Conservation (phyloP, 1,140 invertebrate species). For the Plodia interpunctella region DNA sequence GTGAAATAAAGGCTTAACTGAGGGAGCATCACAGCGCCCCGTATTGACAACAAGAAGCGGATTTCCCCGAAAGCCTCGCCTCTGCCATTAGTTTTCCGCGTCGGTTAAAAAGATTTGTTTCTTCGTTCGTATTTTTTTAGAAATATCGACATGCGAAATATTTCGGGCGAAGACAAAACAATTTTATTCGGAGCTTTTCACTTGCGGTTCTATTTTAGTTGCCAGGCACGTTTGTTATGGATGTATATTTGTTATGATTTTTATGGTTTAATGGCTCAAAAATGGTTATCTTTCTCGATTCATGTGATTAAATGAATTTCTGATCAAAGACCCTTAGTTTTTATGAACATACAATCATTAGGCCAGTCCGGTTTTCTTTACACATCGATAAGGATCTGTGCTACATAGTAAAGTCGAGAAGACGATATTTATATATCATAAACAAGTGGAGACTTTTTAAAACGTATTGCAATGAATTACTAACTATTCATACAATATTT, state of each 20-base stretch:
- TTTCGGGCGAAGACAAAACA: conserved; percentile 51
- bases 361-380: too few relatives aligned
- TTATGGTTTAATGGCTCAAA: too few relatives aligned
- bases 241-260: too few relatives aligned
- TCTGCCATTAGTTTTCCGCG: conserved; percentile 74
- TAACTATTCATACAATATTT: conserved; percentile 10
- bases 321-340: too few relatives aligned
- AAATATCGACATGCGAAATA: conserved; percentile 68
- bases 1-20: conserved; percentile 73
- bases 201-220: neutral
- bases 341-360: too few relatives aligned
- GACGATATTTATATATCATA: too few relatives aligned
- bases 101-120: conserved; percentile 74
- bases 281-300: too few relatives aligned
- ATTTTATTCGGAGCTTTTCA: conserved; percentile 1
- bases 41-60: conserved; percentile 76
- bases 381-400: too few relatives aligned
- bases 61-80: conserved; percentile 73
- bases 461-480: neutral
- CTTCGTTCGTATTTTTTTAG: conserved; percentile 58
- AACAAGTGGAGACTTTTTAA: neutral
- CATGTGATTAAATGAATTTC: too few relatives aligned
- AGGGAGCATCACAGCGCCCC: conserved; percentile 65
- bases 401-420: too few relatives aligned
- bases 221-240: neutral